Evolutionary conservation across 2,888 invertebrate genomes (phyloP).

Genomic region (Chorisops tibialis): DNA sequence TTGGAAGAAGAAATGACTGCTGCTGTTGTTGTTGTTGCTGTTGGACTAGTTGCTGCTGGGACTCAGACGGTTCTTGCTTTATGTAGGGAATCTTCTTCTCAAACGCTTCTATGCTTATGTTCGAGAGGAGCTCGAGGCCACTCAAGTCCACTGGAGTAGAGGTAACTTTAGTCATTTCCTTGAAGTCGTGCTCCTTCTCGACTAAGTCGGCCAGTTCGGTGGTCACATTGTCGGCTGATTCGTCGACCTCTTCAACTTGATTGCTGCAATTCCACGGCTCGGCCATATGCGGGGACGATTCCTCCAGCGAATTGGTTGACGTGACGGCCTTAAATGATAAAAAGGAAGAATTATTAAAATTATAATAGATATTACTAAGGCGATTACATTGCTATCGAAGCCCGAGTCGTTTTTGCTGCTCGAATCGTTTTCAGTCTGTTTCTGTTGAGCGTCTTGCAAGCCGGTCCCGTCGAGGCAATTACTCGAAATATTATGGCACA

Average conservation of each 20-base stretch:
- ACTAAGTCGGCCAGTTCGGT: constrained; percentile 33
- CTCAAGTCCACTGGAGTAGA: constrained; percentile 64
- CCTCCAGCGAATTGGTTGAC: constrained; percentile 34
- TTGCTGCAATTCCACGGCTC: constrained; percentile 13
- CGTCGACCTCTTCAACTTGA: constrained; percentile 9
- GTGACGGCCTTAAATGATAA: too few species aligned
- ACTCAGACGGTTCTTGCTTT: constrained; percentile 42
- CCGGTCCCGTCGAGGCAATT: constrained; percentile 12
- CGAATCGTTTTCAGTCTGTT: constrained; percentile 1
- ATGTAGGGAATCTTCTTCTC: constrained; percentile 44
- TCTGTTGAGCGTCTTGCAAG: constrained; percentile 12
- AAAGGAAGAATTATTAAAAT: too few species aligned
- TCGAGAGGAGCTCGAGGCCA: constrained; percentile 77
- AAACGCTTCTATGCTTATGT: constrained; percentile 77
- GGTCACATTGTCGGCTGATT: not conserved
- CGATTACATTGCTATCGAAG: constrained; percentile 35
- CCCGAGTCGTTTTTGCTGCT: constrained; percentile 31
- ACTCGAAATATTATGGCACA: constrained; percentile 32
- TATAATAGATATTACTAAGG: too few species aligned
- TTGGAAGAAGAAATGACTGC: constrained; percentile 18
- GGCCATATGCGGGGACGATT: constrained; percentile 8
- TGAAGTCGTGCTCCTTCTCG: constrained; percentile 24
- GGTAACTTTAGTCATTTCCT: constrained; percentile 38
- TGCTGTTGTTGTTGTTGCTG: not conserved
- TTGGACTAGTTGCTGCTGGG: not conserved